Evolutionary conservation across 2,888 invertebrate genomes (phyloP).

Genomic region (Eilema depressum): DNA sequence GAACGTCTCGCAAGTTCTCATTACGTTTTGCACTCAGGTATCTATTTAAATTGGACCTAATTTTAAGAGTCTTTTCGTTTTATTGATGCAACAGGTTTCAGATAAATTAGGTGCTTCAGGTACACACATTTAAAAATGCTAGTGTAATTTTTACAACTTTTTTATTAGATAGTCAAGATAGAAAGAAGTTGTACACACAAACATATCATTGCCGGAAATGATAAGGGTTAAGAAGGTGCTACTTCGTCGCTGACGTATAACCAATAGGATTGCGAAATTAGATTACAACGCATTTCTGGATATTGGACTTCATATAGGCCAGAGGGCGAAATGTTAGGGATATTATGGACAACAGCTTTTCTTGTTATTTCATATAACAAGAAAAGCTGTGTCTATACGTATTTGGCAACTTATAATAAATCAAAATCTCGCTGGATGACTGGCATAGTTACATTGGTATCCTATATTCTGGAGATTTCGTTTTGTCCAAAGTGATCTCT

Average conservation of each 20-base stretch:
- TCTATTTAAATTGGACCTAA: constrained; percentile 38
- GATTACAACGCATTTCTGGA: not conserved
- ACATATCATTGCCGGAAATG: not conserved
- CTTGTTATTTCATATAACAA: not conserved
- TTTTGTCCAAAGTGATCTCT: not conserved
- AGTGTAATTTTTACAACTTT: not conserved
- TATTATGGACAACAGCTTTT: not conserved
- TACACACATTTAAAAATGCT: not conserved
- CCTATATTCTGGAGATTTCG: not conserved
- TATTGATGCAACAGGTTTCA: constrained; percentile 33
- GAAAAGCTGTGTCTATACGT: too few relatives aligned
- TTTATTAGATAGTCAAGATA: not conserved
- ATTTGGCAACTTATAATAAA: not conserved
- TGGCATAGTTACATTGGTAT: not conserved
- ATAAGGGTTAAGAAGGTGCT: constrained; percentile 1
- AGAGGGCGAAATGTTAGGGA: not conserved
- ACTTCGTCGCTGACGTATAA: not conserved
- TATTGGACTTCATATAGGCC: constrained; percentile 1
- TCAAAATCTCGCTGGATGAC: not conserved
- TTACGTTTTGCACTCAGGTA: constrained; percentile 48
- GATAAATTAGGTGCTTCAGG: constrained; percentile 14
- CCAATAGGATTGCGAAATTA: not conserved
- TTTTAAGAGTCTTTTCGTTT: constrained; percentile 33
- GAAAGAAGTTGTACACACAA: not conserved
- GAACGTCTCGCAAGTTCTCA: constrained; percentile 69